phyloP scores from a whole-genome alignment of 2,113 vertebrate genomes.

The Hyperopisus bebe region DNA sequence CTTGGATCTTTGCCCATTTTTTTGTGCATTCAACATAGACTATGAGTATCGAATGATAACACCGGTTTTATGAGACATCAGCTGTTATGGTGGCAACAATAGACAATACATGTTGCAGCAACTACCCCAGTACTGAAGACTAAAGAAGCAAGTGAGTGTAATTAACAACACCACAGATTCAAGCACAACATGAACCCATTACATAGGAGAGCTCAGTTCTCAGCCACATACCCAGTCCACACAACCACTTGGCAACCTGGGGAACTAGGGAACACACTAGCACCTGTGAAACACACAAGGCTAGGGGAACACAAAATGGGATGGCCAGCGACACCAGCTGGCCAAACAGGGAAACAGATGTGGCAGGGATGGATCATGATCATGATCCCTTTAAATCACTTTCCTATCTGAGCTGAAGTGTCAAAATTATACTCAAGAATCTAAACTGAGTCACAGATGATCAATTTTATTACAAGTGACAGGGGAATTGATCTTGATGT shows the following conservation, averaged over 20 bases:
- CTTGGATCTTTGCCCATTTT: neutral
- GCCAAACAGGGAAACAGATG: neutral
- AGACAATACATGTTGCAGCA: neutral
- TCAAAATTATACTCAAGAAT: slow-evolving; percentile 14
- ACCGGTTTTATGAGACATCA: neutral
- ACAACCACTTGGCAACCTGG: neutral
- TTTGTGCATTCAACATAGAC: neutral
- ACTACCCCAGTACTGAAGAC: neutral
- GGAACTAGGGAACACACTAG: neutral
- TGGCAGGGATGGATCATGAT: slow-evolving; percentile 19
- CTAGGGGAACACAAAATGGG: neutral
- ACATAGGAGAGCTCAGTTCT: neutral
- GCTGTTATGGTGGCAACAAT: neutral
- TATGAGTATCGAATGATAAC: neutral
- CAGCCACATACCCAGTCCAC: neutral
- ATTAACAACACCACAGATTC: neutral
- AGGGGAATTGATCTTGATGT: slow-evolving; percentile 15
- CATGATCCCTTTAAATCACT: slow-evolving; percentile 20
- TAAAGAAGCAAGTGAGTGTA: neutral
- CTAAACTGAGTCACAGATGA: slow-evolving; percentile 23
- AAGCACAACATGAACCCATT: neutral
- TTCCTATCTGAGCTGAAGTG: slow-evolving; percentile 2
- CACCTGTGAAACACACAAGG: neutral
- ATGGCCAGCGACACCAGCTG: neutral
- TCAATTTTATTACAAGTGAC: slow-evolving; percentile 26